Percentiles rank a stretch among this genome's conserved stretches.
phyloP scores from a whole-genome alignment of 2,888 invertebrate species.

The Rhagonycha lutea region DNA sequence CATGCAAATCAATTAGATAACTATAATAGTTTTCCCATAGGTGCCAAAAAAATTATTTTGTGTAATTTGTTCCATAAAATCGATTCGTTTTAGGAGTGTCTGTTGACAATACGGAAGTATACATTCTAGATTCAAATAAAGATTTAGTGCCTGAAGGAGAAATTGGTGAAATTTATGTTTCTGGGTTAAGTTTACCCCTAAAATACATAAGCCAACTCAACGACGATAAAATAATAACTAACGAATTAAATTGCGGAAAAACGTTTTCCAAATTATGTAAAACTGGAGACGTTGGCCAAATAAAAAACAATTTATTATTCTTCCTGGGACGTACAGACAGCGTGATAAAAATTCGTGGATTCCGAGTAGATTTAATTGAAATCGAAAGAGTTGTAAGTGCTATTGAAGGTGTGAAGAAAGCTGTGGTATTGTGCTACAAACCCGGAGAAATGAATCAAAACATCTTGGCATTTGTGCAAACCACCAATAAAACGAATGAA shows the following conservation, averaged over 20 bases:
- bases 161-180: constrained; percentile 80
- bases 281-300: constrained; percentile 83
- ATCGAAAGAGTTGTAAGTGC: constrained; percentile 73
- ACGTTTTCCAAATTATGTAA: constrained; percentile 74
- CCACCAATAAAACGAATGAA: constrained; percentile 53
- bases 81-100: constrained; percentile 63
- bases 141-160: constrained; percentile 72
- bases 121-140: constrained; percentile 76
- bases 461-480: constrained; percentile 67
- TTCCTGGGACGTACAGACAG: constrained; percentile 85
- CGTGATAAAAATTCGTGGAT: constrained; percentile 81
- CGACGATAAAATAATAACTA: constrained; percentile 73
- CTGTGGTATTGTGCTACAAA: constrained; percentile 67
- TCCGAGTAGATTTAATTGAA: constrained; percentile 83
- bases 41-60: constrained; percentile 53
- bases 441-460: constrained; percentile 73
- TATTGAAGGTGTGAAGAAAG: constrained; percentile 69
- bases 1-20: constrained; percentile 63
- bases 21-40: constrained; percentile 78
- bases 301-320: constrained; percentile 66
- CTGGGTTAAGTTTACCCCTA: constrained; percentile 77
- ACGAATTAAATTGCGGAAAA: constrained; percentile 70
- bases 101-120: constrained; percentile 78
- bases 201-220: constrained; percentile 80
- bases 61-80: not conserved